Percentiles rank a stretch among this genome's conserved stretches.
Conservation (phyloP, 2,113 vertebrate genomes). For the Oryzias curvinotus region DNA sequence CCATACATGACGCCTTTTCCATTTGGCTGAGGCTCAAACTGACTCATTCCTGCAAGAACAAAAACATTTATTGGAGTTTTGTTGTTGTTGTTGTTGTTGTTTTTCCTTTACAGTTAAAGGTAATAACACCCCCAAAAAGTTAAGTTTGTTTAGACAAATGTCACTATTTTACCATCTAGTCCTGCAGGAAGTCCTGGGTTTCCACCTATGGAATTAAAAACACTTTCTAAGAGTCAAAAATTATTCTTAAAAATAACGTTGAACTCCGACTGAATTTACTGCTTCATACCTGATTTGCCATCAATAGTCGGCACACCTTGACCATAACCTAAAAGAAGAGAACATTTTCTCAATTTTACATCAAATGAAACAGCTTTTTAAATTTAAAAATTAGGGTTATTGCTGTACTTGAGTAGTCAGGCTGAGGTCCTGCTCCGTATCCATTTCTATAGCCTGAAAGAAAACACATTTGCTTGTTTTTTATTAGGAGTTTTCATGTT, state of each 20-base stretch:
- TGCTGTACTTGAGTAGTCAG: conserved; percentile 56
- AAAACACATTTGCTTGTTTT: background rate
- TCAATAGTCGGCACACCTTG: conserved; percentile 31
- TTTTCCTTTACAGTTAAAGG: background rate
- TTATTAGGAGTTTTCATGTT: too few species aligned
- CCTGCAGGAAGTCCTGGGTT: conserved; percentile 50
- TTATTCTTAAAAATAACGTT: background rate
- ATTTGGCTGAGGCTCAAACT: conserved; percentile 58
- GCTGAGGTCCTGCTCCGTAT: conserved; percentile 46
- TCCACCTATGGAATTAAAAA: conserved; percentile 28
- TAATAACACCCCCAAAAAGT: background rate
- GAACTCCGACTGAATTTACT: background rate
- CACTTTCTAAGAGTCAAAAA: background rate
- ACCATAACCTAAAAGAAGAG: conserved; percentile 33
- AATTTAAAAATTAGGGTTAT: background rate
- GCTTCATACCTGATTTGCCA: conserved; percentile 50
- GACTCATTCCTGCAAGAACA: conserved; percentile 47
- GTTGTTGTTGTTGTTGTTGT: background rate
- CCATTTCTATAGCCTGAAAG: conserved; percentile 55
- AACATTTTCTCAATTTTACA: background rate
- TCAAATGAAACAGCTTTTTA: background rate
- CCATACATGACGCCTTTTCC: conserved; percentile 51
- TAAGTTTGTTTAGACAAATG: background rate
- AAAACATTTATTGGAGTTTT: background rate
- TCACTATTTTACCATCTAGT: conserved; percentile 58